Evolutionary conservation across 1,140 invertebrate species (phyloP).

Genomic region (Goniozus legneri): DNA sequence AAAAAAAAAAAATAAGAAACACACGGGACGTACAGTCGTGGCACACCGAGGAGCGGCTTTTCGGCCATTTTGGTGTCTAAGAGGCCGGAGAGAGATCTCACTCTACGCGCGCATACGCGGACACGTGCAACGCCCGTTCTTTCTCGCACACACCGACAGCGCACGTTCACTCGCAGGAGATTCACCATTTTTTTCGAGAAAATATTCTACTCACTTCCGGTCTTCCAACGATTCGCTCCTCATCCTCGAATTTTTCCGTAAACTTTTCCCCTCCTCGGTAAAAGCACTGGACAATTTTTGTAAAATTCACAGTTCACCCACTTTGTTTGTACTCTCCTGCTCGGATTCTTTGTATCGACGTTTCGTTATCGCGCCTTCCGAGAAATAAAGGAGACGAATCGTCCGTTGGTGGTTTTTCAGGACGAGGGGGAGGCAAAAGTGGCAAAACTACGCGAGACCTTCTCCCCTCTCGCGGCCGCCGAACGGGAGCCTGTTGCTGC

Average conservation of each 20-base stretch:
- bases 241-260: slow-evolving; percentile 7
- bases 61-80: slow-evolving; percentile 38
- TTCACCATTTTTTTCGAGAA: slow-evolving; percentile 8
- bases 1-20: slow-evolving; percentile 1
- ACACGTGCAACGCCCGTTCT: slow-evolving; percentile 31
- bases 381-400: too few species aligned
- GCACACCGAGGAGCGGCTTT: slow-evolving; percentile 18
- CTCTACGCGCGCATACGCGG: slow-evolving; percentile 22
- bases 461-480: background rate
- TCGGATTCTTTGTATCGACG: too few species aligned
- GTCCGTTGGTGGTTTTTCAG: too few species aligned
- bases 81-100: too few species aligned
- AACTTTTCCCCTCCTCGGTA: slow-evolving; percentile 5
- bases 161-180: slow-evolving; percentile 4
- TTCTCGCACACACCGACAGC: too few species aligned
- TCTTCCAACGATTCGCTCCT: slow-evolving; percentile 7
- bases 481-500: background rate
- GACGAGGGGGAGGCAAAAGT: too few species aligned
- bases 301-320: too few species aligned
- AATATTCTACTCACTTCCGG: slow-evolving; percentile 12
- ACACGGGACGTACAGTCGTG: background rate
- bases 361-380: too few species aligned
- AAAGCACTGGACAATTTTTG: too few species aligned
- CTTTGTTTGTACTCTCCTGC: too few species aligned
- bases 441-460: background rate